Base-by-base conservation (phyloP, 1,140 invertebrate genomes). In the Solenopsis fugax region DNA sequence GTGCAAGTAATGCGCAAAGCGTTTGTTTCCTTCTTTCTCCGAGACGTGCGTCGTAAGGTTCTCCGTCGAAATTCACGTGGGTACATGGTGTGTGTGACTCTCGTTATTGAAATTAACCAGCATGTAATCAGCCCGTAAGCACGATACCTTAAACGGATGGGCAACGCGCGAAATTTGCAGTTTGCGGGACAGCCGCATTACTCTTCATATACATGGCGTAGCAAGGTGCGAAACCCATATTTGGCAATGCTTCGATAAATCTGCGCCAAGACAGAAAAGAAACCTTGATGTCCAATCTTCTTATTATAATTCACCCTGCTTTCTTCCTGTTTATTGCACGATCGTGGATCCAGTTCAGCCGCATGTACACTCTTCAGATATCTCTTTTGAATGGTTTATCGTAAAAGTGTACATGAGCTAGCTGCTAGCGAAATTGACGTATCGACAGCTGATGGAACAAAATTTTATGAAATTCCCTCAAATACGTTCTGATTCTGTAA, bases 41-140 rank as follows among this genome's bases (percentile, higher is more conserved):
- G 9, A 9, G 58, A 34, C 37, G 16, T 18, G 29, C 18, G 4
- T 4, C 9, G 18, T 21, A 62, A 21, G 65, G 34, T 0, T 29
- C 34, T n/a, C 3, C 48, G 10, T 21, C 37, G 76, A 65, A 75
- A 91, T 88, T 85, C 62, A 45, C 72, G 62, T 29, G 5, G 41
- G 50, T 73, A 87, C 50, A 58, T 41, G 7, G 29, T 29, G 18
- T 41, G 87, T 60, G 64, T 21, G 77, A 78, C 48, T 81, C 90
- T 93, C 80, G 91, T 93, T 94, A 93, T 92, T 92, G 92, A 93
- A 93, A 93, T 93, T 92, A 92, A 93, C 85, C 87, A 87, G 92
- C 91, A 91, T 91, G 89, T 93, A 93, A 94, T 94, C 92, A 88
- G 37, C 65, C 21, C 77, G 75, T 87, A 76, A 65, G 71, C 86